phyloP scores from a whole-genome alignment of 1,140 invertebrate genomes.

The Anastrepha ludens region DNA sequence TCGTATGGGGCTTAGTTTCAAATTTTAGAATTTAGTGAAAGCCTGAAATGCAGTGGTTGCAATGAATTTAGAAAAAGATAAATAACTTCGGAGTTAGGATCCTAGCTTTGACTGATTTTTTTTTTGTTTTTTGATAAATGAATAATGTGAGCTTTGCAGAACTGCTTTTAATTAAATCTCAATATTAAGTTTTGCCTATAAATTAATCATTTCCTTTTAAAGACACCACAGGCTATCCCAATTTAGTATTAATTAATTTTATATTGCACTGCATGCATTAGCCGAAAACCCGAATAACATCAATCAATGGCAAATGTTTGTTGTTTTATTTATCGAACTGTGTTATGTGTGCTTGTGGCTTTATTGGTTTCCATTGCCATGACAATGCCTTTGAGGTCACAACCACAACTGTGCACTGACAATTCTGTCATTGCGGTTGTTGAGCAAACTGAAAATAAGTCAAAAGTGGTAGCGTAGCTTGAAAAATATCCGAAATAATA shows the following conservation, averaged over 20 bases:
- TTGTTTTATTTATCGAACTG: neutral
- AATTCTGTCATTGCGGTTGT: slow-evolving; percentile 23
- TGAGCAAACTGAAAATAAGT: neutral
- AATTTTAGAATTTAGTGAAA: too few species aligned
- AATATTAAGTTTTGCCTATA: neutral
- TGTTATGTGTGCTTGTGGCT: slow-evolving; percentile 3
- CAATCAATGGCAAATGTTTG: slow-evolving; percentile 34
- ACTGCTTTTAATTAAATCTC: neutral
- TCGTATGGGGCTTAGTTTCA: too few species aligned
- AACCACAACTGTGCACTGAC: slow-evolving; percentile 48
- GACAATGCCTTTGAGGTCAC: slow-evolving; percentile 25
- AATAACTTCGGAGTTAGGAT: too few species aligned
- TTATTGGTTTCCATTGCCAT: slow-evolving; percentile 25
- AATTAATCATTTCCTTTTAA: slow-evolving; percentile 24
- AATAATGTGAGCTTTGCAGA: too few species aligned
- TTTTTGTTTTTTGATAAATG: too few species aligned
- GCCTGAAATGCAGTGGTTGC: too few species aligned
- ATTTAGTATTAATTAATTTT: slow-evolving; percentile 49
- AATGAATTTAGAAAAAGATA: too few species aligned
- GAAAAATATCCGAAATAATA: slow-evolving; percentile 25
- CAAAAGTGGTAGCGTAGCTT: neutral
- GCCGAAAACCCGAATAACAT: neutral
- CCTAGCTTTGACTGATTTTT: too few species aligned
- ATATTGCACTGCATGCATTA: neutral
- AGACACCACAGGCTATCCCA: slow-evolving; percentile 22